phyloP scores from a whole-genome alignment of 2,888 invertebrate genomes.

The Nycteola revayana region DNA sequence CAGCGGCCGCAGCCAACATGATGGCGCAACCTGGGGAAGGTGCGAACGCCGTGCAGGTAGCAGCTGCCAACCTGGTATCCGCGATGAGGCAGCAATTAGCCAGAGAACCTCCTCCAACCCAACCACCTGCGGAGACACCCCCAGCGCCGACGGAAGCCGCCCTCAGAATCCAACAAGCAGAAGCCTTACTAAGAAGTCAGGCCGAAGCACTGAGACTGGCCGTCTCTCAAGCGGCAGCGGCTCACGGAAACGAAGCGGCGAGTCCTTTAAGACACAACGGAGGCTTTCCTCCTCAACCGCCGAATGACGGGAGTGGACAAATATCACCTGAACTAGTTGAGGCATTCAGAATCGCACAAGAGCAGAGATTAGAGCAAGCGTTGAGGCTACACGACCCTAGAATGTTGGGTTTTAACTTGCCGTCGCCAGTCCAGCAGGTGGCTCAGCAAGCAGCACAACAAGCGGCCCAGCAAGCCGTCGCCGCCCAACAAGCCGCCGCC shows the following conservation, averaged over 20 bases:
- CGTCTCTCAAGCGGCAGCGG: conserved; percentile 86
- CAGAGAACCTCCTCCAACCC: conserved; percentile 80
- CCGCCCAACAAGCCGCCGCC: conserved; percentile 32
- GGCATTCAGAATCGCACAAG: conserved; percentile 86
- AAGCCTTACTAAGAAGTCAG: conserved; percentile 91
- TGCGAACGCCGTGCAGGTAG: conserved; percentile 86
- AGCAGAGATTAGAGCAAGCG: conserved; percentile 92
- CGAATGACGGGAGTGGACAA: conserved; percentile 75
- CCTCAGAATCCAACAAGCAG: conserved; percentile 88
- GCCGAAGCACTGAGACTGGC: conserved; percentile 92
- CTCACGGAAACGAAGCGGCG: conserved; percentile 66
- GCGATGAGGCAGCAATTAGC: conserved; percentile 86
- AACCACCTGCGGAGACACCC: conserved; percentile 88
- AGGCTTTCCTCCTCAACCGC: conserved; percentile 65
- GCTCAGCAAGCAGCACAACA: conserved; percentile 65
- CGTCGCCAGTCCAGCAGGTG: conserved; percentile 69
- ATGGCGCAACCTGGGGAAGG: conserved; percentile 84
- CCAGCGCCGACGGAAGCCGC: conserved; percentile 90
- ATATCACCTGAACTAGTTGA: conserved; percentile 87
- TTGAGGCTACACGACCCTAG: conserved; percentile 91
- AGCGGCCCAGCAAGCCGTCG: conserved; percentile 37
- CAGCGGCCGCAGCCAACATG: conserved; percentile 84
- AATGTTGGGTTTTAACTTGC: conserved; percentile 88
- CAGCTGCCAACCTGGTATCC: conserved; percentile 88
- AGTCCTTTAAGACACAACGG: conserved; percentile 76